A percentile compares a stretch with the other conserved stretches of the same genome.
phyloP scores from a whole-genome alignment of 2,797 vertebrate genomes.

The Leucoraja ocellata region DNA sequence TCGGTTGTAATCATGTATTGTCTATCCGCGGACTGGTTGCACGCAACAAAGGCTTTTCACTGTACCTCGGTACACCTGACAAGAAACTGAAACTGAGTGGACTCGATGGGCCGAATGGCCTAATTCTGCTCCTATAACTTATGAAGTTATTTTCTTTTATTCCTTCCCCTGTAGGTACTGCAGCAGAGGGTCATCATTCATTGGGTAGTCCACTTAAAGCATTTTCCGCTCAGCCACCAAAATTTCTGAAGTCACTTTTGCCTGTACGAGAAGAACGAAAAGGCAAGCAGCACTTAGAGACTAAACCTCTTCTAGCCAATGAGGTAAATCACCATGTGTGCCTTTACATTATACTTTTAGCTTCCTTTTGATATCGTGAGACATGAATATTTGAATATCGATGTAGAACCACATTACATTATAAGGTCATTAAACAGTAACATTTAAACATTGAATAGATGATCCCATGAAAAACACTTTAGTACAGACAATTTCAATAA shows the following conservation, averaged over 20 bases:
- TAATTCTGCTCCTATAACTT: no score
- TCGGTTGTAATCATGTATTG: no score
- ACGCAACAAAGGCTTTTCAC: no score
- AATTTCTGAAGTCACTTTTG: conserved; percentile 92
- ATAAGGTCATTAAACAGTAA: neutral
- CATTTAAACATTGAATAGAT: neutral
- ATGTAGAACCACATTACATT: no score
- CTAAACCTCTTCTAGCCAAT: conserved; percentile 81
- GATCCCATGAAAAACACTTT: neutral
- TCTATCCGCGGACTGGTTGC: no score
- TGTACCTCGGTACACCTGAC: no score
- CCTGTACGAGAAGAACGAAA: conserved; percentile 89
- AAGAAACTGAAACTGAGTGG: no score
- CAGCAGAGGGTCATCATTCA: conserved; percentile 71
- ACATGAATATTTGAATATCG: neutral
- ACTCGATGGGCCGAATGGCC: no score
- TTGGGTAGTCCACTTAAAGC: conserved; percentile 86
- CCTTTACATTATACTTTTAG: neutral
- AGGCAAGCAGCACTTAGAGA: conserved; percentile 71
- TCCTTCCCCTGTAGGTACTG: conserved; percentile 55
- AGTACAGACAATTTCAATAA: neutral
- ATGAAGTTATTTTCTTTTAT: conserved; percentile 29
- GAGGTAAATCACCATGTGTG: conserved; percentile 63
- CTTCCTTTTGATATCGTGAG: neutral
- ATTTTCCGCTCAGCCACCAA: conserved; percentile 85